These are phyloP conservation scores for Hypomesus transpacificus DNA, from an alignment of 2,113 vertebrate species.

Conservation along the genomic window DNA sequence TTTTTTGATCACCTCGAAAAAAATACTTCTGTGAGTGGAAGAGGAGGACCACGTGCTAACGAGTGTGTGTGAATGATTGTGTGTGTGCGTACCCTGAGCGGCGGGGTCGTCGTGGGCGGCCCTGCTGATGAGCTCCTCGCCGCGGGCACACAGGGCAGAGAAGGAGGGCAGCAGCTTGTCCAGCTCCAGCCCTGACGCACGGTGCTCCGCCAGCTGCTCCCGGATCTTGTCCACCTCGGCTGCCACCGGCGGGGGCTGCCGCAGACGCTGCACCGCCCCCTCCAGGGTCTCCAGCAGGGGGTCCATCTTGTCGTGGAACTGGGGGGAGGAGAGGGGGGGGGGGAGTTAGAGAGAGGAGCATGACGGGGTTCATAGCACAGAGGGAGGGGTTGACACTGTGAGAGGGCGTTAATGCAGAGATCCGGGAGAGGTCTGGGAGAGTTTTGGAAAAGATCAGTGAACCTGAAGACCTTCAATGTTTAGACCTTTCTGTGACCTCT, in stretches of 20 bases:
- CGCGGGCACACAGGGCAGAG: slow-evolving; percentile 85
- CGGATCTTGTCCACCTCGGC: slow-evolving; percentile 98
- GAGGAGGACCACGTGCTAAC: too few relatives aligned
- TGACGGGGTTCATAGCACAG: not conserved
- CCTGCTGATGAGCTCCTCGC: slow-evolving; percentile 88
- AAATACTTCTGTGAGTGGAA: too few relatives aligned
- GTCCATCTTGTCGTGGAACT: slow-evolving; percentile 98
- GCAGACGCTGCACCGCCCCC: slow-evolving; percentile 83
- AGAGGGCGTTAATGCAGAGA: not conserved
- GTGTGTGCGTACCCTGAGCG: slow-evolving; percentile 81
- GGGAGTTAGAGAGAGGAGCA: not conserved
- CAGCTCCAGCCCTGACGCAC: slow-evolving; percentile 84
- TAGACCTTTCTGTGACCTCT: not conserved
- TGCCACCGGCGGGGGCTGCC: slow-evolving; percentile 86
- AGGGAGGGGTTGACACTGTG: not conserved
- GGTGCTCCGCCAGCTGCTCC: slow-evolving; percentile 93
- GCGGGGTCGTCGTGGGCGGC: slow-evolving; percentile 88
- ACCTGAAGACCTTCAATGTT: not conserved
- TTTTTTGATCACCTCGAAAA: too few relatives aligned
- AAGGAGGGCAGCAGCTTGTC: slow-evolving; percentile 97
- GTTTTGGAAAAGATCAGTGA: slow-evolving; percentile 17
- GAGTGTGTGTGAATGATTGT: slow-evolving; percentile 4
- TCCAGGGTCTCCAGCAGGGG: slow-evolving; percentile 95
- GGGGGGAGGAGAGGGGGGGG: not conserved
- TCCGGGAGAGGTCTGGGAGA: not conserved